Evolutionary conservation across 2,888 invertebrate species (phyloP).

Genomic region (Xestia ashworthii): DNA sequence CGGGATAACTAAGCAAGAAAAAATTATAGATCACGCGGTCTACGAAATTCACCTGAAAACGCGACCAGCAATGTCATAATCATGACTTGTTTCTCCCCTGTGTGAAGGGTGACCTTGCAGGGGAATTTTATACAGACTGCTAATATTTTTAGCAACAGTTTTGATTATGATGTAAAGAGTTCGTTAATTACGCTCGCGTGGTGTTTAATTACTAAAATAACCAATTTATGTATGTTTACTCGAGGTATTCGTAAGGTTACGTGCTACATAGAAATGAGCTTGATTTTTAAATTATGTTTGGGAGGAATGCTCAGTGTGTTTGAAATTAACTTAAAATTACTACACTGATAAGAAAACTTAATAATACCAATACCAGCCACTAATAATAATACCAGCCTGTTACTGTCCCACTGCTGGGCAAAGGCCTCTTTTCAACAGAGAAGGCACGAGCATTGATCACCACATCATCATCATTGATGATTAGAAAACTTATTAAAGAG

Average conservation of each 20-base stretch:
- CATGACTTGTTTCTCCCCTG: not conserved
- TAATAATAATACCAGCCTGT: no score
- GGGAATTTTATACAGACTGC: not conserved
- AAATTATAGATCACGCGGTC: not conserved
- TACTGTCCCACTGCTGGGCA: no score
- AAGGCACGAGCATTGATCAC: no score
- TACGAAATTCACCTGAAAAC: not conserved
- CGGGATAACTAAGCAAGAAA: not conserved
- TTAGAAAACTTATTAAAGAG: no score
- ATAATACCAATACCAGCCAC: no score
- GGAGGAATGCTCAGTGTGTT: not conserved
- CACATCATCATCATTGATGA: no score
- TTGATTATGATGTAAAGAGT: conserved; percentile 23
- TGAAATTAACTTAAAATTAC: conserved; percentile 21
- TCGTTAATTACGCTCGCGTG: conserved; percentile 17
- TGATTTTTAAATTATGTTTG: conserved; percentile 18
- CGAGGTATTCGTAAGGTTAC: not conserved
- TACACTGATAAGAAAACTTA: no score
- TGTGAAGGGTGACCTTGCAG: not conserved
- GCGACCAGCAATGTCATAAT: not conserved
- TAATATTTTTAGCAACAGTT: not conserved
- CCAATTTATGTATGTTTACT: conserved; percentile 33
- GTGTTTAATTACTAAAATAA: conserved; percentile 35
- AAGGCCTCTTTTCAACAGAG: no score
- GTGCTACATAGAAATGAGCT: conserved; percentile 24